Base-by-base conservation (phyloP, 1,140 invertebrate genomes). In the Rhopalosiphum padi region DNA sequence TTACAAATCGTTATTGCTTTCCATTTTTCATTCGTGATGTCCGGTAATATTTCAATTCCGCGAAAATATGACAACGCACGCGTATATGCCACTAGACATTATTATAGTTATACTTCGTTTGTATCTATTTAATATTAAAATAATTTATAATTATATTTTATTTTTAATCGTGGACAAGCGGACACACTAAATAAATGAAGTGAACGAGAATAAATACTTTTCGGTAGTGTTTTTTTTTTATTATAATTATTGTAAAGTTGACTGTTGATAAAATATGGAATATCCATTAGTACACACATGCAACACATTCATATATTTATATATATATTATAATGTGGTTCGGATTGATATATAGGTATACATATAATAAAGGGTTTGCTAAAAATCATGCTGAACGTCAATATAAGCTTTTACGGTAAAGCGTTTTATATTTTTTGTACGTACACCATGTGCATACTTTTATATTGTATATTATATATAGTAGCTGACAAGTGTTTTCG, bases 1-100 rank as follows among this genome's bases (percentile, higher is more conserved):
- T 86, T 43, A 43, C 37, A 86, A 86, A 86, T 43, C 83, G 41
- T 43, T 43, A 43, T 86, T 86, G 83, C 41, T 86, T 86, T 86
- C 37, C 82, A 83, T 83, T 83, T 83, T 83, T 83, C 82, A 83
- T 83, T 83, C 37, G 22, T 41, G 35, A 41, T 83, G 35, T 83
- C 37, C 82, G 35, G 82, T 41, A 9, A 83, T 41, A 83, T 83
- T 83, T 86, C 85, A 43, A 43, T 86, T 46, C 11, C 23, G 85
- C 37, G 11, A 43, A 86, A 86, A 30, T 77, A 18, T 35, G 60
- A 77, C n/a, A 77, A 86, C 85, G 23, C 77, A 30, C 22, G 35
- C 60, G 15, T 77, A 18, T 77, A 4, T n/a, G 30, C 30, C 30
- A n/a, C 60, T 68, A n/a, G 60, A 9, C 30, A 68, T 68, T 68